Percentiles rank a stretch among this genome's conserved stretches.
Conservation (phyloP, 2,888 invertebrate genomes). For the Hemithea aestivaria region DNA sequence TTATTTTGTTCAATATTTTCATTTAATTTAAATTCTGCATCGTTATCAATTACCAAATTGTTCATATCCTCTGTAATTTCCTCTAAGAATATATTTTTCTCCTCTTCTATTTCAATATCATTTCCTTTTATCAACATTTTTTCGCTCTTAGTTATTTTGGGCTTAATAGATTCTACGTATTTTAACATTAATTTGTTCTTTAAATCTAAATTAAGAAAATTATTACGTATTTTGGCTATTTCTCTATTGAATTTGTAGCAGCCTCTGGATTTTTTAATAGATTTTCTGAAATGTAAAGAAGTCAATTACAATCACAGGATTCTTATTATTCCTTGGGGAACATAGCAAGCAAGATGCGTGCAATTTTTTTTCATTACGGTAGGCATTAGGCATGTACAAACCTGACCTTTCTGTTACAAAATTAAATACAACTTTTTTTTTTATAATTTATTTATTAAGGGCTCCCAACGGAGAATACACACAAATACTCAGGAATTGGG, state of each 20-base stretch:
- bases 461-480: too few species aligned
- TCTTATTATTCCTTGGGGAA: too few species aligned
- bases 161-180: slow-evolving; percentile 30
- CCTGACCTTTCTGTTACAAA: too few species aligned
- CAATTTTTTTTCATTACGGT: too few species aligned
- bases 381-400: too few species aligned
- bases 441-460: too few species aligned
- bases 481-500: too few species aligned
- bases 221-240: slow-evolving; percentile 51
- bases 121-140: slow-evolving; percentile 33
- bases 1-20: slow-evolving; percentile 31
- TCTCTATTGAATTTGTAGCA: slow-evolving; percentile 46
- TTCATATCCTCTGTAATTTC: slow-evolving; percentile 36
- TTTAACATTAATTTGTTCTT: slow-evolving; percentile 52
- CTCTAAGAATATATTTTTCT: slow-evolving; percentile 35
- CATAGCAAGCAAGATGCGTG: too few species aligned
- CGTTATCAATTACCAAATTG: slow-evolving; percentile 45
- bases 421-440: too few species aligned
- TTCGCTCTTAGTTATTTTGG: slow-evolving; percentile 26
- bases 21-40: slow-evolving; percentile 48
- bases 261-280: slow-evolving; percentile 42
- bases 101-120: slow-evolving; percentile 31
- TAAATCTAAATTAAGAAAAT: slow-evolving; percentile 48
- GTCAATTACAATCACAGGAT: too few species aligned
- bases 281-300: slow-evolving; percentile 43